Percentiles rank a stretch among this genome's conserved stretches.
phyloP scores from a whole-genome alignment of 2,113 vertebrate species.

The Aepyceros melampus region DNA sequence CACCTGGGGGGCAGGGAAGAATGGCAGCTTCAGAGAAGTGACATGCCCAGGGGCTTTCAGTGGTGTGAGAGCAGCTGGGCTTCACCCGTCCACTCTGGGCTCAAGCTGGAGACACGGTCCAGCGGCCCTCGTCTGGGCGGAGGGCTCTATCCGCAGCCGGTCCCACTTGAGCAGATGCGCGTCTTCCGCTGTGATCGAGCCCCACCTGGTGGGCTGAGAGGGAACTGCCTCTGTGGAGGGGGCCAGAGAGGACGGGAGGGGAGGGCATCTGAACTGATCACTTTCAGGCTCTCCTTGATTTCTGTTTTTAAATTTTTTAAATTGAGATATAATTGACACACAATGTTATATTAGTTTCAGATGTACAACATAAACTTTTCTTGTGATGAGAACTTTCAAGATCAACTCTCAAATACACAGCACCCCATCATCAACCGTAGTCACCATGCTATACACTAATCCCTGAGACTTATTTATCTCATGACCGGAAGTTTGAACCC shows the following conservation, averaged over 20 bases:
- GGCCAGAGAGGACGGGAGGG: rapidly evolving
- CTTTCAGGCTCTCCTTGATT: background rate
- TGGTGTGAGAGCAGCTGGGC: background rate
- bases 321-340: background rate
- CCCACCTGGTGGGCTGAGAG: slow-evolving; percentile 79
- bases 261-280: background rate
- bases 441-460: rapidly evolving
- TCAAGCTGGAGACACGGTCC: background rate
- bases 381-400: background rate
- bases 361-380: background rate
- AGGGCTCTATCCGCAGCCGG: rapidly evolving
- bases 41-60: background rate
- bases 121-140: background rate
- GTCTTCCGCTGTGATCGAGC: slow-evolving; percentile 77
- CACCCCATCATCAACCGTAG: background rate
- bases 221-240: slow-evolving; percentile 37
- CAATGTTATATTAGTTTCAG: background rate
- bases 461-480: background rate
- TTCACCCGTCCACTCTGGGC: background rate
- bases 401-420: background rate
- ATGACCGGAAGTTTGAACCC: background rate
- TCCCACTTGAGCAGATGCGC: rapidly evolving
- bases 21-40: background rate
- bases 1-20: background rate
- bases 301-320: background rate